Percentiles rank a stretch among this genome's conserved stretches.
Conservation (phyloP, 2,888 invertebrate species). For the Gerris lacustris region DNA sequence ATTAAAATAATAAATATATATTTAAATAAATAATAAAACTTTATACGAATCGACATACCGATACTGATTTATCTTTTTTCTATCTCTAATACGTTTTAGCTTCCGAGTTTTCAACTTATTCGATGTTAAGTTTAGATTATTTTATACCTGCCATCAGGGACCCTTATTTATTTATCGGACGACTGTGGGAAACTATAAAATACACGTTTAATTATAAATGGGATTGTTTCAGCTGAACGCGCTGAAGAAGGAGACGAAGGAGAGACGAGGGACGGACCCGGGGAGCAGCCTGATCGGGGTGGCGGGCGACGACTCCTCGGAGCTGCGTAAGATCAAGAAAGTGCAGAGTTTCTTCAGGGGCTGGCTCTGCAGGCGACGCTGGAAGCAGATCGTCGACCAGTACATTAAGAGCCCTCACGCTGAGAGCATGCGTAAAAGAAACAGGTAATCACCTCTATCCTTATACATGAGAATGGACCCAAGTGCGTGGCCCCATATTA, state of each 20-base stretch:
- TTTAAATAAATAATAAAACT: too few relatives aligned
- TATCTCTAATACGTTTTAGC: too few relatives aligned
- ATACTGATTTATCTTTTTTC: too few relatives aligned
- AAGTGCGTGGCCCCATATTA: neutral
- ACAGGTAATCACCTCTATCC: slow-evolving; percentile 47
- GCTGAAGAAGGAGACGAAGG: slow-evolving; percentile 54
- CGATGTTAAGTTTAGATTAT: too few relatives aligned
- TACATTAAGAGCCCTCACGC: slow-evolving; percentile 90
- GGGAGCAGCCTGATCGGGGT: slow-evolving; percentile 25
- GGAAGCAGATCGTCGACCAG: slow-evolving; percentile 91
- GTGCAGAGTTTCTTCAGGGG: slow-evolving; percentile 86
- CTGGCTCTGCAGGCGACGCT: slow-evolving; percentile 78
- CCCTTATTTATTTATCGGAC: too few relatives aligned
- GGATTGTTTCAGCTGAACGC: slow-evolving; percentile 52
- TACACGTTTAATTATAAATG: too few relatives aligned
- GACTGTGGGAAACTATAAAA: too few relatives aligned
- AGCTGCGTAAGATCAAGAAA: slow-evolving; percentile 76
- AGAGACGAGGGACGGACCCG: slow-evolving; percentile 20
- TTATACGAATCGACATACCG: too few relatives aligned
- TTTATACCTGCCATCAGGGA: too few relatives aligned
- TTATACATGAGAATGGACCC: neutral
- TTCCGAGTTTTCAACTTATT: too few relatives aligned
- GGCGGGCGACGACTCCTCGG: slow-evolving; percentile 51
- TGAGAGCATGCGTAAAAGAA: slow-evolving; percentile 83
- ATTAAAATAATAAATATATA: too few relatives aligned